phyloP scores from a whole-genome alignment of 2,797 vertebrate species.

The Kryptolebias ocellatus region DNA sequence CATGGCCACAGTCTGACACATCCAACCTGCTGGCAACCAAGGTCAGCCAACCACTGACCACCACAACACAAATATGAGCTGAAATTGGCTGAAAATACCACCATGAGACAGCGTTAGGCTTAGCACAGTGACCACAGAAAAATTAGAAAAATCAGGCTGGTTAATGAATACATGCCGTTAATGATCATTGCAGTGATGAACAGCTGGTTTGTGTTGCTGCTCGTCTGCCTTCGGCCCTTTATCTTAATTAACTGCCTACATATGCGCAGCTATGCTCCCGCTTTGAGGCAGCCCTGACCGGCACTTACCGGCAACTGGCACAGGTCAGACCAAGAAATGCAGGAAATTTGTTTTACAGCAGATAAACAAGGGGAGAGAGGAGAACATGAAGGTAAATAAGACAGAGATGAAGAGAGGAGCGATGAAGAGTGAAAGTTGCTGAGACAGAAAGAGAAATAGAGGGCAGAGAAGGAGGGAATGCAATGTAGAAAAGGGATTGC shows the following conservation, averaged over 20 bases:
- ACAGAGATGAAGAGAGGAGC: constrained; percentile 67
- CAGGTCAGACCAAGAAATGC: constrained; percentile 59
- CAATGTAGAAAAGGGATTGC: constrained; percentile 35
- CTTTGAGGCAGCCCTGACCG: constrained; percentile 44
- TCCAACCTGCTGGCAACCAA: constrained; percentile 61
- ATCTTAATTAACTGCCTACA: constrained; percentile 76
- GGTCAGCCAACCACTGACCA: constrained; percentile 60
- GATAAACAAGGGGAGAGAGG: constrained; percentile 65
- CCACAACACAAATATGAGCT: background rate
- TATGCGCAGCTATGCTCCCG: constrained; percentile 52
- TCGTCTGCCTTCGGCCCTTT: constrained; percentile 62
- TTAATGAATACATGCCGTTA: constrained; percentile 62
- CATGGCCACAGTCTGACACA: constrained; percentile 58
- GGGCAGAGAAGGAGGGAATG: constrained; percentile 16
- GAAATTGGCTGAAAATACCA: constrained; percentile 34
- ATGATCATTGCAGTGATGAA: constrained; percentile 65
- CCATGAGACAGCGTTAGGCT: constrained; percentile 11
- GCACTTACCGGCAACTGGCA: constrained; percentile 27
- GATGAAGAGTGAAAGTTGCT: constrained; percentile 40
- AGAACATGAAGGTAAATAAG: constrained; percentile 66
- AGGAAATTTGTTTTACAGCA: constrained; percentile 60
- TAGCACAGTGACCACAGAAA: constrained; percentile 32
- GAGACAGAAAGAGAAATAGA: constrained; percentile 41
- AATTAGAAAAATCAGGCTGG: constrained; percentile 28
- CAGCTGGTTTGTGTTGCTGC: constrained; percentile 67